Evolutionary conservation across 2,888 invertebrate genomes (phyloP).

Genomic region (Gymnosoma rotundatum): DNA sequence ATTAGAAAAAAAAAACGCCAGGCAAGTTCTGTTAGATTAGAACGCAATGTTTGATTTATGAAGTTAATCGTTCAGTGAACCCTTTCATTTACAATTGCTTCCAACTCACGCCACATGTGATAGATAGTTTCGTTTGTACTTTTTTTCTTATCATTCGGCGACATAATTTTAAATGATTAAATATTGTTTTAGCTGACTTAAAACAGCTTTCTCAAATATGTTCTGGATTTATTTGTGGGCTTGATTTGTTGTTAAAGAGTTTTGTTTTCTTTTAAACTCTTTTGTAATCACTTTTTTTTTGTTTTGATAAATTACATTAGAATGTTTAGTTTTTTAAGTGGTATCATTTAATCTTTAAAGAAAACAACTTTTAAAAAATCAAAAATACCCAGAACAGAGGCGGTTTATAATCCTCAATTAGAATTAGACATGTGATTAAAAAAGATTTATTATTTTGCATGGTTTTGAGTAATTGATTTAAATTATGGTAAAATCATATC

Average conservation of each 20-base stretch:
- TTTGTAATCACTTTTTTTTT: slow-evolving; percentile 8
- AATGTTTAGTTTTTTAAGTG: too few species aligned
- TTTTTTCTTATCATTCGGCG: slow-evolving; percentile 55
- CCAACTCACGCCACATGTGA: slow-evolving; percentile 13
- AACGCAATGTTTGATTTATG: slow-evolving; percentile 63
- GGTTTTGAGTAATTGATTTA: too few species aligned
- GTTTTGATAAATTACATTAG: too few species aligned
- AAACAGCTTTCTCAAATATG: slow-evolving; percentile 25
- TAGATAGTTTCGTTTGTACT: slow-evolving; percentile 23
- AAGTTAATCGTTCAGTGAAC: slow-evolving; percentile 69
- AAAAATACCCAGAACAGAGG: not conserved
- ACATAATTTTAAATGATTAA: slow-evolving; percentile 60
- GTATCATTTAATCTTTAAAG: too few species aligned
- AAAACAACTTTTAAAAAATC: too few species aligned
- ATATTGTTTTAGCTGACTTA: slow-evolving; percentile 4
- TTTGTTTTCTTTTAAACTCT: slow-evolving; percentile 9
- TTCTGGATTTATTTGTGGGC: not conserved
- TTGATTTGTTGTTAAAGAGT: slow-evolving; percentile 5
- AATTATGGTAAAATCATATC: too few species aligned
- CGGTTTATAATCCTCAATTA: too few species aligned
- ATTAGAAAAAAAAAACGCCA: slow-evolving; percentile 9
- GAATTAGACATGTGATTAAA: too few species aligned
- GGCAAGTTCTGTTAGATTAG: slow-evolving; percentile 54
- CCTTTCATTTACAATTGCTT: slow-evolving; percentile 32
- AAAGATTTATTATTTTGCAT: too few species aligned